Evolutionary conservation across 2,888 invertebrate genomes (phyloP).

Genomic region (Aethes cnicana): DNA sequence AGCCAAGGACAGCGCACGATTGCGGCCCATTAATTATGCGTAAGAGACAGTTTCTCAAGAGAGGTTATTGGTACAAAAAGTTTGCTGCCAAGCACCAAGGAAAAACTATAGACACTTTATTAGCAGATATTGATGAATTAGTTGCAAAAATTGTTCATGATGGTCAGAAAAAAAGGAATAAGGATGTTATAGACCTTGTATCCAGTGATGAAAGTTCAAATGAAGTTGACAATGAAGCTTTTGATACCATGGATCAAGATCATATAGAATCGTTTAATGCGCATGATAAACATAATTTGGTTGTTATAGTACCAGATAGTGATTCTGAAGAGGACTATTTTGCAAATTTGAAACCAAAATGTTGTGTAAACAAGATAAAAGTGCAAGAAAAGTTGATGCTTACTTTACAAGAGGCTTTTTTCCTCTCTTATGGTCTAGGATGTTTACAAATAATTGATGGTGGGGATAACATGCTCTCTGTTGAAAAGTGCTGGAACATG

Average conservation of each 20-base stretch:
- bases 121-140: conserved; percentile 58
- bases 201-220: conserved; percentile 67
- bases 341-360: conserved; percentile 81
- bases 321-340: conserved; percentile 86
- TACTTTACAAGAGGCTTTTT: conserved; percentile 90
- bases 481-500: conserved; percentile 80
- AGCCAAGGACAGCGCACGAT: conserved; percentile 68
- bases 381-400: conserved; percentile 85
- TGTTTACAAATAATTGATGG: conserved; percentile 84
- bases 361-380: conserved; percentile 82
- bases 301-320: conserved; percentile 85
- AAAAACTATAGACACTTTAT: conserved; percentile 49
- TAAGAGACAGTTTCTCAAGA: conserved; percentile 82
- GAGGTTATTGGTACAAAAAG: conserved; percentile 80
- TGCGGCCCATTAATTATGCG: conserved; percentile 75
- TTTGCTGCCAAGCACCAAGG: conserved; percentile 50
- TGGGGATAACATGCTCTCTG: conserved; percentile 72
- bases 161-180: conserved; percentile 45
- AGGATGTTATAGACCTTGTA: conserved; percentile 72
- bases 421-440: conserved; percentile 85
- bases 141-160: conserved; percentile 56
- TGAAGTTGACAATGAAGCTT: conserved; percentile 42
- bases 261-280: conserved; percentile 40
- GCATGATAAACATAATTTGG: conserved; percentile 61
- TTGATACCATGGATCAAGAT: conserved; percentile 30